phyloP scores from a whole-genome alignment of 92 coral and sea anemone genomes.

The Porites lobata region DNA sequence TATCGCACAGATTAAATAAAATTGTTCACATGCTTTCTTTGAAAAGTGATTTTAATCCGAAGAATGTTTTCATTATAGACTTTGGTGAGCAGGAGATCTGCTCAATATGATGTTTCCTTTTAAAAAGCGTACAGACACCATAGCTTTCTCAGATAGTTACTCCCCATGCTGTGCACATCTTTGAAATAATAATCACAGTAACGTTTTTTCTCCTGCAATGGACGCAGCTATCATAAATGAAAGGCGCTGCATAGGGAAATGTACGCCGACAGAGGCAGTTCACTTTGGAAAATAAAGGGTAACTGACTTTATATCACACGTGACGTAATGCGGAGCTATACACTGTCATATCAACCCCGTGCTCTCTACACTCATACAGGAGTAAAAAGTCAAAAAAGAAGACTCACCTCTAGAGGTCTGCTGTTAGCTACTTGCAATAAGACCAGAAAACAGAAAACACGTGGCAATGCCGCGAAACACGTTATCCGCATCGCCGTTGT shows the following conservation, averaged over 20 bases:
- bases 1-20: slow-evolving; percentile 3
- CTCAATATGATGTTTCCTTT: neutral
- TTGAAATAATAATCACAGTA: neutral
- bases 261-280: too few species aligned
- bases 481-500: slow-evolving; percentile 12
- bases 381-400: neutral
- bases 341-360: neutral
- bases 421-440: neutral
- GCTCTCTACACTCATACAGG: too few species aligned
- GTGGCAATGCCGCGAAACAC: neutral
- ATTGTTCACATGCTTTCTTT: slow-evolving; percentile 18
- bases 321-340: neutral
- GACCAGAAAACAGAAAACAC: slow-evolving; percentile 6
- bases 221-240: neutral
- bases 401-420: slow-evolving; percentile 34
- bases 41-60: neutral
- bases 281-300: too few species aligned
- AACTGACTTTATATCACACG: too few species aligned
- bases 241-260: neutral
- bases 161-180: neutral
- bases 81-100: neutral
- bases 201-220: too few species aligned
- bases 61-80: slow-evolving; percentile 1
- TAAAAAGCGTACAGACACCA: neutral
- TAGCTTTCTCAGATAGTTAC: neutral